Conservation (phyloP, 2,888 invertebrate species). For the Cephus rjabovi region DNA sequence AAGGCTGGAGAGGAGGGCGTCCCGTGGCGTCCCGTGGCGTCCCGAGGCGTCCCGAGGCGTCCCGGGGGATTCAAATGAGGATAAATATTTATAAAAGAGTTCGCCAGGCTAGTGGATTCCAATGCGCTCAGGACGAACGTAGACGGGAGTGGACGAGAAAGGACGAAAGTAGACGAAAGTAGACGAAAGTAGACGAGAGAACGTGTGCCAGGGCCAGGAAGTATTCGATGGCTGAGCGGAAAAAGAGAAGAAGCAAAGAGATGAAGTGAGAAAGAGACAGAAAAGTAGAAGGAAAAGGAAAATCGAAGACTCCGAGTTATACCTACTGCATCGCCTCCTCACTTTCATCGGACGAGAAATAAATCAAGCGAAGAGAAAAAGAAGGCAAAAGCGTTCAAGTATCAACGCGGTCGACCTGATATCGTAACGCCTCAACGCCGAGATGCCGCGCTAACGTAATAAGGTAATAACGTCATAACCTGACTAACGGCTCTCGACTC, state of each 20-base stretch:
- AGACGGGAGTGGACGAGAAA: slow-evolving; percentile 14
- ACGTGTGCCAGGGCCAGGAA: slow-evolving; percentile 31
- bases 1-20: slow-evolving; percentile 19
- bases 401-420: no score
- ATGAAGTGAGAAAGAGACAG: neutral
- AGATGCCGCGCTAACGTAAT: no score
- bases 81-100: slow-evolving; percentile 64
- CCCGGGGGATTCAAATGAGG: slow-evolving; percentile 59
- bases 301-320: no score
- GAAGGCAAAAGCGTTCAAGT: no score
- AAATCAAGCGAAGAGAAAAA: no score
- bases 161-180: slow-evolving; percentile 21
- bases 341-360: no score
- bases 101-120: slow-evolving; percentile 34
- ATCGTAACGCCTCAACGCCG: no score
- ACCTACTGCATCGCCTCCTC: no score
- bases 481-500: neutral
- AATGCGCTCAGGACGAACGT: slow-evolving; percentile 21
- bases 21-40: slow-evolving; percentile 44
- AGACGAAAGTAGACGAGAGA: slow-evolving; percentile 24
- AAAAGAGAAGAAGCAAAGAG: neutral
- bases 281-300: no score
- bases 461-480: neutral
- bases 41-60: slow-evolving; percentile 38
- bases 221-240: slow-evolving; percentile 29